A percentile compares a stretch with the other conserved stretches of the same genome.
phyloP scores from a whole-genome alignment of 2,797 vertebrate species.

The Bryconaethiops microstoma region DNA sequence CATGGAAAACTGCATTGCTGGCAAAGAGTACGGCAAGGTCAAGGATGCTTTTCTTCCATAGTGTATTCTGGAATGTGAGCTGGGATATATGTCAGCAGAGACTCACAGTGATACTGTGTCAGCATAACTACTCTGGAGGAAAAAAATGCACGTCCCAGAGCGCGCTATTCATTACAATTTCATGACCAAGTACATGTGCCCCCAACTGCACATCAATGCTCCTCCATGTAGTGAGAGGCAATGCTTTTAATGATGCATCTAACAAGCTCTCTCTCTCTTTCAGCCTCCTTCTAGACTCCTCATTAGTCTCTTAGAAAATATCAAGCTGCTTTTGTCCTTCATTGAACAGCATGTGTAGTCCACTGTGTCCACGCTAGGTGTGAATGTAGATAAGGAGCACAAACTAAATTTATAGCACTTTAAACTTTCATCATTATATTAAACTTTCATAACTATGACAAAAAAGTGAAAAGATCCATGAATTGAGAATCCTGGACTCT shows the following conservation, averaged over 20 bases:
- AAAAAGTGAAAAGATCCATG: not conserved
- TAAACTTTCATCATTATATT: not conserved
- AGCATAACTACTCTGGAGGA: slow-evolving; percentile 28
- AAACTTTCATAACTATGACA: not conserved
- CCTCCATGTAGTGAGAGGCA: not conserved
- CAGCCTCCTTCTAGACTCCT: slow-evolving; percentile 10
- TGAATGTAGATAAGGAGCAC: slow-evolving; percentile 5
- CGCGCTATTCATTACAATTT: slow-evolving; percentile 35
- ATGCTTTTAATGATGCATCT: slow-evolving; percentile 14
- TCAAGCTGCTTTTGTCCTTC: slow-evolving; percentile 14
- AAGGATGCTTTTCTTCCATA: slow-evolving; percentile 14
- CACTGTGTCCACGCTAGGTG: not conserved
- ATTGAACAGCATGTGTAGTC: slow-evolving; percentile 1
- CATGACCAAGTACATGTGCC: slow-evolving; percentile 2
- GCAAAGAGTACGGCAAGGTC: slow-evolving; percentile 40
- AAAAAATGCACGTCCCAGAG: slow-evolving; percentile 8
- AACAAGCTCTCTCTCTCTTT: slow-evolving; percentile 14
- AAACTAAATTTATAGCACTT: slow-evolving; percentile 6
- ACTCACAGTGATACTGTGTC: slow-evolving; percentile 9
- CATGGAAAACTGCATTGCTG: slow-evolving; percentile 33
- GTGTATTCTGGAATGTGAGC: slow-evolving; percentile 8
- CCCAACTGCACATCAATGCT: not conserved
- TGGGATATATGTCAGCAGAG: slow-evolving; percentile 44
- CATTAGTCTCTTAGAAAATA: slow-evolving; percentile 11
- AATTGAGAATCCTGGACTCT: too few species aligned